These are phyloP conservation scores for Epizoanthus illoricatus DNA, from an alignment of 92 coral and sea anemone genomes.

Conservation along the genomic window DNA sequence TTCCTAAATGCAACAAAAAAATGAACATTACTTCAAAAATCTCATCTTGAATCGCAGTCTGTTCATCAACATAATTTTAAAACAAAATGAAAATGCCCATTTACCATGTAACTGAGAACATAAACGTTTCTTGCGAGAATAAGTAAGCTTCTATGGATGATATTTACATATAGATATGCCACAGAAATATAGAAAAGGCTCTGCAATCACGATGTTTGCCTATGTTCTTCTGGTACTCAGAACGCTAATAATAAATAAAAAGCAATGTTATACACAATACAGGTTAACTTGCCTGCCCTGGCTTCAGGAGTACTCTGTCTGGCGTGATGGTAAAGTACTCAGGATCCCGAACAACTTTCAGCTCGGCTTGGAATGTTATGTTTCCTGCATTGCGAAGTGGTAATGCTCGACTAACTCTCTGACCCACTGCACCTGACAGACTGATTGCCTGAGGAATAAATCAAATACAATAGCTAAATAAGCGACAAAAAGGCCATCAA, in stretches of 20 bases:
- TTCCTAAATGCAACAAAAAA: slow-evolving; percentile 49
- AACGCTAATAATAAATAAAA: too few species aligned
- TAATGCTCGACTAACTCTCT: slow-evolving; percentile 74
- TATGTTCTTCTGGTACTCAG: too few species aligned
- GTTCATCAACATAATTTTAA: too few species aligned
- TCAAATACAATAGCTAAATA: background rate
- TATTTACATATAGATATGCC: too few species aligned
- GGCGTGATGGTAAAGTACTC: slow-evolving; percentile 83
- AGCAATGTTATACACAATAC: too few species aligned
- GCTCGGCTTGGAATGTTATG: slow-evolving; percentile 80
- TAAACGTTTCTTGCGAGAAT: too few species aligned
- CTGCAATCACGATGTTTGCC: too few species aligned
- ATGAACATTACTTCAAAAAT: background rate
- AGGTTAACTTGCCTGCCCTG: slow-evolving; percentile 69
- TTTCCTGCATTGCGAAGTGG: slow-evolving; percentile 94
- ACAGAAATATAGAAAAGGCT: too few species aligned
- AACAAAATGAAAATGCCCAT: too few species aligned
- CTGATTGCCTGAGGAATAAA: slow-evolving; percentile 69
- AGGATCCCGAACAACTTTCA: slow-evolving; percentile 68
- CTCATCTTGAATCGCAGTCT: background rate
- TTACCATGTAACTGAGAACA: too few species aligned
- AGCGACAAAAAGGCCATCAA: background rate
- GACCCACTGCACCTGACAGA: slow-evolving; percentile 80
- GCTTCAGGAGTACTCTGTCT: slow-evolving; percentile 70
- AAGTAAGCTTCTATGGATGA: too few species aligned